phyloP scores from a whole-genome alignment of 2,113 vertebrate genomes.

The Cyphomyrus discorhynchus region DNA sequence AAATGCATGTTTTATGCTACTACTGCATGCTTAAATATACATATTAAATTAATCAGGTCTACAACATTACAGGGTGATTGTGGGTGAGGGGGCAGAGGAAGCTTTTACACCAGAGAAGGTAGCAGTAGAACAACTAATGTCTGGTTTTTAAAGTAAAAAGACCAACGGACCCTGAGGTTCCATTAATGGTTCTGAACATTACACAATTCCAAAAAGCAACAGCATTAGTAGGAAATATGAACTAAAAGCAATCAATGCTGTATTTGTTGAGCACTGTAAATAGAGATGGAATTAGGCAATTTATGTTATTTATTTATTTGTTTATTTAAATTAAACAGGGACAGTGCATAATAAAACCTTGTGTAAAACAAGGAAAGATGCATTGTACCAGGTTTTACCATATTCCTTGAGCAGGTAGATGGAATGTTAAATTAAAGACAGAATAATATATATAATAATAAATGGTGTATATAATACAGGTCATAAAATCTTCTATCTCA shows the following conservation, averaged over 20 bases:
- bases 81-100: background rate
- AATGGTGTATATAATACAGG: background rate
- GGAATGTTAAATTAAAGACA: background rate
- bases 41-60: background rate
- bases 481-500: background rate
- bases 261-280: background rate
- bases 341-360: background rate
- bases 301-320: background rate
- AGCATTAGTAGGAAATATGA: background rate
- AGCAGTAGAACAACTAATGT: background rate
- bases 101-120: background rate
- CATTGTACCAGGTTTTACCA: background rate
- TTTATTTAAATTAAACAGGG: background rate
- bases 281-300: background rate
- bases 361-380: background rate
- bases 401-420: background rate
- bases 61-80: background rate
- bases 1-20: background rate
- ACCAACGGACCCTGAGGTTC: background rate
- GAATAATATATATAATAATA: no score
- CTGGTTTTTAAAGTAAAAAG: background rate
- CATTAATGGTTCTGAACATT: background rate
- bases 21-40: background rate
- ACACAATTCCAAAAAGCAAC: background rate
- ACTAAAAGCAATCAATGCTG: background rate